A percentile compares a stretch with the other conserved stretches of the same genome.
Conservation (phyloP, 2,888 invertebrate species). For the Drosophila pseudotalamancana region DNA sequence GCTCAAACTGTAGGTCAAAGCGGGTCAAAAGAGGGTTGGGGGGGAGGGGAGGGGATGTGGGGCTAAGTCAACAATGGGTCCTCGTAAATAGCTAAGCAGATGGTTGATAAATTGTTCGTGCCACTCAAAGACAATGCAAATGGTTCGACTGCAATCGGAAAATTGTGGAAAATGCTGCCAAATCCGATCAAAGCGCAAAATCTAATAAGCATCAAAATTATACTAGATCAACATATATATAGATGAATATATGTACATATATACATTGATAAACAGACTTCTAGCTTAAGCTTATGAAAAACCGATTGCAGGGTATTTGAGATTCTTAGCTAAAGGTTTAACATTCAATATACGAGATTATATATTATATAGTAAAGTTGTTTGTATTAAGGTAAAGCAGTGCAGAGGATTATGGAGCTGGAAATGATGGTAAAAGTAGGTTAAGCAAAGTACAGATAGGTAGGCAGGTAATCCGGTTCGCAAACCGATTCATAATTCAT, state of each 20-base stretch:
- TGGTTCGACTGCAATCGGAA: conserved; percentile 16
- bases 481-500: too few relatives aligned
- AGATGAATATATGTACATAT: not conserved
- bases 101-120: conserved; percentile 51
- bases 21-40: not conserved
- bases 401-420: too few relatives aligned
- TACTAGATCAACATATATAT: not conserved
- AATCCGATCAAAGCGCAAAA: conserved; percentile 10
- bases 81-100: conserved; percentile 39
- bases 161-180: conserved; percentile 11
- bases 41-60: not conserved
- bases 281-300: too few relatives aligned
- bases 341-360: too few relatives aligned
- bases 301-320: too few relatives aligned
- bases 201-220: conserved; percentile 5
- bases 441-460: too few relatives aligned
- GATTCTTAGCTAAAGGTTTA: too few relatives aligned
- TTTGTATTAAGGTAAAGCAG: too few relatives aligned
- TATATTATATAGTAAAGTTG: too few relatives aligned
- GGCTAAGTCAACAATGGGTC: conserved; percentile 22
- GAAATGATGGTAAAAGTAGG: too few relatives aligned
- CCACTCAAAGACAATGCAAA: conserved; percentile 51
- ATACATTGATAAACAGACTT: too few relatives aligned
- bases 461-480: too few relatives aligned
- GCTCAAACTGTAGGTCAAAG: not conserved